Conservation (phyloP, 1,140 invertebrate species). For the Heliconius hewitsoni region DNA sequence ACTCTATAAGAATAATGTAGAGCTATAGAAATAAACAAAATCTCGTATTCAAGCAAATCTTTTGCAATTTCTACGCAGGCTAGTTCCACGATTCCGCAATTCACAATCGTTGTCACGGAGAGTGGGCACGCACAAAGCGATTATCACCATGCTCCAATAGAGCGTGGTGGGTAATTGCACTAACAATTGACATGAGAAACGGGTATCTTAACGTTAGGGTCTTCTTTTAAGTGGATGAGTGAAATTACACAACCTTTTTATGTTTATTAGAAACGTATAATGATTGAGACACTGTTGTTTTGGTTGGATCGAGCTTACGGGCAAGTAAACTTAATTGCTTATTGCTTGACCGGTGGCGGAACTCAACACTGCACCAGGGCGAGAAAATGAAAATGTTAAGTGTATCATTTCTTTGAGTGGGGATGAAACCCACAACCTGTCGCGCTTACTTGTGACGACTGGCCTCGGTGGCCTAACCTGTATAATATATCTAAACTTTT, state of each 20-base stretch:
- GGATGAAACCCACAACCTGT: no score
- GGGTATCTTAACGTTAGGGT: conserved; percentile 30
- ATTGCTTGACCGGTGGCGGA: no score
- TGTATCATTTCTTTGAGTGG: no score
- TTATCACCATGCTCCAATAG: conserved; percentile 67
- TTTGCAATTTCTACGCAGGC: conserved; percentile 20
- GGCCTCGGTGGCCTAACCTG: no score
- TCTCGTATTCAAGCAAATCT: conserved; percentile 15
- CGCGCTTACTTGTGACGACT: not conserved
- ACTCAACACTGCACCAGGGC: no score
- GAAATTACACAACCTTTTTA: not conserved
- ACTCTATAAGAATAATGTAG: not conserved
- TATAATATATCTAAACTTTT: no score
- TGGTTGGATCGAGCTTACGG: no score
- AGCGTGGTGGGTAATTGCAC: conserved; percentile 63
- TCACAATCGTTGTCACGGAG: conserved; percentile 50
- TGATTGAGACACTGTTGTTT: not conserved
- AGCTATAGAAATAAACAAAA: not conserved
- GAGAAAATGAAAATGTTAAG: no score
- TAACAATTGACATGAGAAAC: conserved; percentile 72
- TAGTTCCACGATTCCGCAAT: conserved; percentile 21
- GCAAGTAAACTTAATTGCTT: no score
- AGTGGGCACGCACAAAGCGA: conserved; percentile 56
- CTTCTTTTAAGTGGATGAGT: not conserved
- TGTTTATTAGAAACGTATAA: not conserved